phyloP scores from a whole-genome alignment of 2,797 vertebrate genomes.

The Silurus aristotelis region DNA sequence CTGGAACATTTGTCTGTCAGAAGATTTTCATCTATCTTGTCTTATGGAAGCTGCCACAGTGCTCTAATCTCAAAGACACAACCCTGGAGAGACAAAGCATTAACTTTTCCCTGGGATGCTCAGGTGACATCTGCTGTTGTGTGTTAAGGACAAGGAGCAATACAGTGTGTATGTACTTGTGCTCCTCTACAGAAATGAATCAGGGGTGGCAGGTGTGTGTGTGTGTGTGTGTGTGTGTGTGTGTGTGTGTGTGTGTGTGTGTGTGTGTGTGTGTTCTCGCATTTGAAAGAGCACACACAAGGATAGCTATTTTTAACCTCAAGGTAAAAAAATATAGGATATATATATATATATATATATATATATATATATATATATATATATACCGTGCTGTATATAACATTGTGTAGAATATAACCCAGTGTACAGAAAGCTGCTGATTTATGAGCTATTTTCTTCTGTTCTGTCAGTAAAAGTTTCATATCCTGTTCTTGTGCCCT shows the following conservation, averaged over 20 bases:
- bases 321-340: background rate
- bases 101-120: slow-evolving; percentile 19
- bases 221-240: slow-evolving; percentile 28
- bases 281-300: slow-evolving; percentile 33
- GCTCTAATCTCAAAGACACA: slow-evolving; percentile 67
- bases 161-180: slow-evolving; percentile 10
- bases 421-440: slow-evolving; percentile 33
- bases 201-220: slow-evolving; percentile 25
- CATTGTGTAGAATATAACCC: slow-evolving; percentile 20
- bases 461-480: slow-evolving; percentile 2
- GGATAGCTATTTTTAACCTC: slow-evolving; percentile 49
- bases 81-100: slow-evolving; percentile 44
- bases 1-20: slow-evolving; percentile 63
- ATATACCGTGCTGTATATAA: background rate
- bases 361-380: background rate
- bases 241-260: slow-evolving; percentile 32
- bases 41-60: slow-evolving; percentile 61
- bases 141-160: slow-evolving; percentile 17
- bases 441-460: slow-evolving; percentile 49
- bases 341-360: background rate
- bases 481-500: background rate
- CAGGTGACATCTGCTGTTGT: background rate
- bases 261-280: slow-evolving; percentile 29
- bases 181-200: slow-evolving; percentile 7
- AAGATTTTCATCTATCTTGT: slow-evolving; percentile 64